Conservation (phyloP, 2,113 vertebrate species). For the Alosa alosa region DNA sequence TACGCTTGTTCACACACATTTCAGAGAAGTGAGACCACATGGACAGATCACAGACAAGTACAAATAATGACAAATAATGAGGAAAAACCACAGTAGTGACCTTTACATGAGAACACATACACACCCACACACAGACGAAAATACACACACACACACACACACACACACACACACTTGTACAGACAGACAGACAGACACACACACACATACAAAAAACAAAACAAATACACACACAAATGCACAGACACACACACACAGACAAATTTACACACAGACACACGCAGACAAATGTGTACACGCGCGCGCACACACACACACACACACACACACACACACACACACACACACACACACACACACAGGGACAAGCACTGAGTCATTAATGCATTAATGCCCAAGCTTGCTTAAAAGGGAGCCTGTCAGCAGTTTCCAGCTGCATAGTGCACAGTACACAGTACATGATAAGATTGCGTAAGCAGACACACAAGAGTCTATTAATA, state of each 20-base stretch:
- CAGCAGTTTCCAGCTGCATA: not conserved
- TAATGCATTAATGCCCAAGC: not conserved
- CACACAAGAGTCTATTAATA: not conserved
- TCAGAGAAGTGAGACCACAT: not conserved
- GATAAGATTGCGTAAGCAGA: not conserved
- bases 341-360: not conserved
- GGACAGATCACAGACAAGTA: not conserved
- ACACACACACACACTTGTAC: not conserved
- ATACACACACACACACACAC: not conserved
- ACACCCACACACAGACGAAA: constrained; percentile 23
- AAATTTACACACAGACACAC: too few species aligned
- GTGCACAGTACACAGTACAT: not conserved
- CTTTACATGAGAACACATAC: not conserved
- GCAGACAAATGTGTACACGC: not conserved
- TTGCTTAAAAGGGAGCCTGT: not conserved
- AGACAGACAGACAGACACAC: not conserved
- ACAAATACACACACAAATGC: not conserved
- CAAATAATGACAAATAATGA: not conserved
- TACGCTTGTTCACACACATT: not conserved
- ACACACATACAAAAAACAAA: too few species aligned
- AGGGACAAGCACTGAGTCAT: not conserved
- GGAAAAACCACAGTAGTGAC: not conserved
- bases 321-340: constrained; percentile 5
- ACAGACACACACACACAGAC: too few species aligned
- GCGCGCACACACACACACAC: not conserved